These are phyloP conservation scores for Pao palembangensis DNA, from an alignment of 2,113 vertebrate genomes.

Conservation along the genomic window DNA sequence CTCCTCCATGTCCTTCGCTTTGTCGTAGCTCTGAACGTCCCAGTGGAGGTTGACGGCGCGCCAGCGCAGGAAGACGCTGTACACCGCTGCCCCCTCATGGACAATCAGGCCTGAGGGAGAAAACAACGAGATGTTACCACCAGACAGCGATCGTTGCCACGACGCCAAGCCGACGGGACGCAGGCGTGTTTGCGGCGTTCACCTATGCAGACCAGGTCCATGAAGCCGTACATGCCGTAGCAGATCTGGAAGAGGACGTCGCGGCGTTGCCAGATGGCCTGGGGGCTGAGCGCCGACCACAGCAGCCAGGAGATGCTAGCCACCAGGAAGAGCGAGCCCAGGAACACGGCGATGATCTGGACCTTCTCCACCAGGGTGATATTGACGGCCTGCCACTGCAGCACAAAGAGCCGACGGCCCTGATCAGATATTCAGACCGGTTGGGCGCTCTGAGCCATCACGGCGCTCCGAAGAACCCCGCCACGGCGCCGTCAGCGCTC, in stretches of 20 bases:
- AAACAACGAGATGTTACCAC: too few species aligned
- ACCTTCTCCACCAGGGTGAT: conserved; percentile 98
- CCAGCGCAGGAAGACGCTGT: conserved; percentile 91
- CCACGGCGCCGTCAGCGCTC: too few species aligned
- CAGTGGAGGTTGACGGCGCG: conserved; percentile 92
- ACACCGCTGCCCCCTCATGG: conserved; percentile 94
- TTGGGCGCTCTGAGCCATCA: too few species aligned
- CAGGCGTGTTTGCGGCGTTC: conserved; percentile 36
- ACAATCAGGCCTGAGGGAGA: conserved; percentile 78
- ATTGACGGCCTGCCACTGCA: conserved; percentile 92
- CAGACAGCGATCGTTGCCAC: too few species aligned
- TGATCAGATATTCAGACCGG: too few species aligned
- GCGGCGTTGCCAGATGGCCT: conserved; percentile 91
- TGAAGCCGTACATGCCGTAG: conserved; percentile 98
- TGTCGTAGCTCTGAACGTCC: conserved; percentile 91
- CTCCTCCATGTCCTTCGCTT: conserved; percentile 87
- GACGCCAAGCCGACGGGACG: too few species aligned
- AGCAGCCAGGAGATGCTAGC: conserved; percentile 94
- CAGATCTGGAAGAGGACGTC: conserved; percentile 96
- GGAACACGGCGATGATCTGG: conserved; percentile 93
- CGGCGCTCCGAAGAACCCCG: too few species aligned
- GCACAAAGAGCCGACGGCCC: background rate
- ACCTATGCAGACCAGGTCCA: conserved; percentile 96
- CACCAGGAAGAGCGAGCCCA: conserved; percentile 93
- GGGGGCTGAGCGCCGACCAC: conserved; percentile 92